Evolutionary conservation across 1,140 invertebrate genomes (phyloP).

Genomic region (Hyles vespertilio): DNA sequence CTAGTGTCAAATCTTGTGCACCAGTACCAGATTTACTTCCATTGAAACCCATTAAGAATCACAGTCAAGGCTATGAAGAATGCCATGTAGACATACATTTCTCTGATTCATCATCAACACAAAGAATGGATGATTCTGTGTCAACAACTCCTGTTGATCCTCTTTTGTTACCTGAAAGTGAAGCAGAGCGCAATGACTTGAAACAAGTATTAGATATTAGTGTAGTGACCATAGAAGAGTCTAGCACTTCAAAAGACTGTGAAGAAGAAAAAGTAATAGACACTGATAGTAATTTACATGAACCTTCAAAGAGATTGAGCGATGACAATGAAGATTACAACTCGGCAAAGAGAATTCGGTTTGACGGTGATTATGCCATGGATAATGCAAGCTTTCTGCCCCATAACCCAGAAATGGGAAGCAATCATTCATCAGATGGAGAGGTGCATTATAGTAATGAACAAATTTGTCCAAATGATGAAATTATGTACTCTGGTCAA

Average conservation of each 20-base stretch:
- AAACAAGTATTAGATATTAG: slow-evolving; percentile 62
- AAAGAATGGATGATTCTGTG: slow-evolving; percentile 55
- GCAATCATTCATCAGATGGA: slow-evolving; percentile 48
- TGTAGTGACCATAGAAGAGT: slow-evolving; percentile 66
- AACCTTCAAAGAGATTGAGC: slow-evolving; percentile 51
- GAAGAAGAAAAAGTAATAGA: slow-evolving; percentile 53
- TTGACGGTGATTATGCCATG: slow-evolving; percentile 52
- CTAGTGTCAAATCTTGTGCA: slow-evolving; percentile 47
- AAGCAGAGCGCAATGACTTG: slow-evolving; percentile 50
- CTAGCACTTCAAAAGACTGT: slow-evolving; percentile 48
- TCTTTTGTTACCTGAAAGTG: slow-evolving; percentile 57
- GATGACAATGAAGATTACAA: slow-evolving; percentile 50
- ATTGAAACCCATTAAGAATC: slow-evolving; percentile 54
- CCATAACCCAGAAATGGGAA: slow-evolving; percentile 33
- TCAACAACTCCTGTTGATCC: slow-evolving; percentile 67
- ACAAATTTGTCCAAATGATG: slow-evolving; percentile 44
- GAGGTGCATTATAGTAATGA: slow-evolving; percentile 51
- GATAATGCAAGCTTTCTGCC: slow-evolving; percentile 48
- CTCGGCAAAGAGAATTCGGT: slow-evolving; percentile 54
- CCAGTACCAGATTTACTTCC: slow-evolving; percentile 69
- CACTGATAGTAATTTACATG: slow-evolving; percentile 39
- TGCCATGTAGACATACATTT: slow-evolving; percentile 64
- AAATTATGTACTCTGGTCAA: slow-evolving; percentile 42
- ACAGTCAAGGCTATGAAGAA: slow-evolving; percentile 59
- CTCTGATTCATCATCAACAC: slow-evolving; percentile 56